Evolutionary conservation across 2,888 invertebrate species (phyloP).

Genomic region (Nomada fucata): DNA sequence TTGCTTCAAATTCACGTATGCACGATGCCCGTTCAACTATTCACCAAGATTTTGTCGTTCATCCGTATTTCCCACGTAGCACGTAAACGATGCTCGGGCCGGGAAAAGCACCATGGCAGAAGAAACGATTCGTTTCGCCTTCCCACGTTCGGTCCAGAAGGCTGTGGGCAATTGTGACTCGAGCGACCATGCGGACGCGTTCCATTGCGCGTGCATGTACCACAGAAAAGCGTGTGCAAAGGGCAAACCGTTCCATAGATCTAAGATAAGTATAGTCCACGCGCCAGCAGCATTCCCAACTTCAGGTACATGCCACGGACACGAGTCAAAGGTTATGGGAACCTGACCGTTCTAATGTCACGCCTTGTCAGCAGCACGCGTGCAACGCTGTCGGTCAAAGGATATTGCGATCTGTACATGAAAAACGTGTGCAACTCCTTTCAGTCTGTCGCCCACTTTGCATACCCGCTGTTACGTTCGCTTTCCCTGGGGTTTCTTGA

Average conservation of each 20-base stretch:
- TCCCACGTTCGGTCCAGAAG: conserved; percentile 40
- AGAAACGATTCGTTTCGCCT: conserved; percentile 12
- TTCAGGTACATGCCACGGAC: conserved; percentile 42
- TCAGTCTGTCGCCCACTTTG: not conserved
- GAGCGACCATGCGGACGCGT: conserved; percentile 27
- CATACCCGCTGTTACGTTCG: not conserved
- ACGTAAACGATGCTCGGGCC: not conserved
- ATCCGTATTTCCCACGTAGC: not conserved
- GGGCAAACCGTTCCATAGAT: conserved; percentile 66
- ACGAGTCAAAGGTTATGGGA: conserved; percentile 67
- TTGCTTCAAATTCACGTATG: not conserved
- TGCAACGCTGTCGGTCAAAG: conserved; percentile 27
- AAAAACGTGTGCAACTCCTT: conserved; percentile 12
- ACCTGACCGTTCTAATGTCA: conserved; percentile 67
- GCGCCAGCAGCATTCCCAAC: conserved; percentile 64
- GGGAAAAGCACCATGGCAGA: conserved; percentile 2
- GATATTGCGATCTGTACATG: conserved; percentile 20
- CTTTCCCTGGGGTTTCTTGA: not conserved
- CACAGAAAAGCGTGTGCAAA: conserved; percentile 53
- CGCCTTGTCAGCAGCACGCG: conserved; percentile 60
- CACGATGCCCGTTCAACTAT: not conserved
- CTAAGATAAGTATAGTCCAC: conserved; percentile 70
- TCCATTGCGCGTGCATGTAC: conserved; percentile 21
- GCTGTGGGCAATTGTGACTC: conserved; percentile 3
- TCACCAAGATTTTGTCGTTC: not conserved